Base-by-base conservation (phyloP, 1,140 invertebrate genomes). In the Sinonovacula constricta region DNA sequence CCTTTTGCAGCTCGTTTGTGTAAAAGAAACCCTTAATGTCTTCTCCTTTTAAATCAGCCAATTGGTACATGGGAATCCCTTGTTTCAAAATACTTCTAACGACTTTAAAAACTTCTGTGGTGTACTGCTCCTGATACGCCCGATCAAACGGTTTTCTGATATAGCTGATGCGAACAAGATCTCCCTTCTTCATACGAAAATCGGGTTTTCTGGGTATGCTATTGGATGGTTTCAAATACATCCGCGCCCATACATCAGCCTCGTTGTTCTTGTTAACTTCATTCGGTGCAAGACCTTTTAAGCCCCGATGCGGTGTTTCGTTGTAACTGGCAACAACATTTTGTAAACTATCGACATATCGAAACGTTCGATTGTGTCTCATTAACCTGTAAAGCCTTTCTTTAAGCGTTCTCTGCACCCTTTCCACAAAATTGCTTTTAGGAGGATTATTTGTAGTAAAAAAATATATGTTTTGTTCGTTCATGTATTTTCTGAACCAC, bases 381-480 rank as follows among this genome's bases (percentile, higher is more conserved):
- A 60, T 59, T 39, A 60, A 54, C 30, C 71, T 45, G 56, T 59
- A 82, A 33, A 80, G 51, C 39, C n/a, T 78, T 24, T 57, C 70
- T 60, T 79, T 83, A n/a, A 83, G 18, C 10, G 75, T 79, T 28
- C 59, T 33, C 26, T 79, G 72, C 4, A 81, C 57, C 51, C 70
- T 59, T 59, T 81, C 75, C 1, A 63, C 72, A 63, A 45, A 80
- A 63, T 80, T 78, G 22, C 62, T 70, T 60, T 82, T 81, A 31
- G 74, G 54, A 31, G 33, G 31, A 30, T 79, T 83, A 30, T 79
- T 60, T 24, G 79, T 79, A 5, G 57, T 66, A 30, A 70, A 77
- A 22, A 69, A 62, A 22, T 81, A 59, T 5, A 81, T 56, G 26
- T 70, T 34, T 24, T 76, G n/a, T 10, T 60, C 33, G 45, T 68